phyloP scores from a whole-genome alignment of 1,140 invertebrate species.

The Drosophila bipectinata region DNA sequence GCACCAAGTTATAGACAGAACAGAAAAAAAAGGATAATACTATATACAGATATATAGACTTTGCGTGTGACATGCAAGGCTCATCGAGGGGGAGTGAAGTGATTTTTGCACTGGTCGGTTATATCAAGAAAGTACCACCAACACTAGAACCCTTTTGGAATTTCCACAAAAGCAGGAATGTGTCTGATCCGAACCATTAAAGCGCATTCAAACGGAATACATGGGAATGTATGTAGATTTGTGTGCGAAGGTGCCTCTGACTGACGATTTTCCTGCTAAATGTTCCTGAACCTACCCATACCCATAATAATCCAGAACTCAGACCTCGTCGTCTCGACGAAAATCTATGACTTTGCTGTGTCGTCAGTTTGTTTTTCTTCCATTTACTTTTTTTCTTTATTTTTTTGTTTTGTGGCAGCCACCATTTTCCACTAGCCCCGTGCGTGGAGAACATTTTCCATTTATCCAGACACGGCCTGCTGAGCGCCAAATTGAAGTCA shows the following conservation, averaged over 20 bases:
- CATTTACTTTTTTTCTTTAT: background rate
- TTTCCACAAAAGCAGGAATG: slow-evolving; percentile 1
- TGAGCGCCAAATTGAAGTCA: slow-evolving; percentile 60
- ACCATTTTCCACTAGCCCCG: slow-evolving; percentile 12
- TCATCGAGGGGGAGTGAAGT: slow-evolving; percentile 7
- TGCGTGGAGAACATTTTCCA: slow-evolving; percentile 23
- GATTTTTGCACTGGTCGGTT: background rate
- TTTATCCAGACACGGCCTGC: slow-evolving; percentile 23
- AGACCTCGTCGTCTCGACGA: slow-evolving; percentile 4
- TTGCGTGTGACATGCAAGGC: slow-evolving; percentile 75
- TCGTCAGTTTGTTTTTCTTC: slow-evolving; percentile 46
- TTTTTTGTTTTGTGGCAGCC: background rate
- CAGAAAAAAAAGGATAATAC: background rate
- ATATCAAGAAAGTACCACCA: slow-evolving; percentile 14
- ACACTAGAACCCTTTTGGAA: slow-evolving; percentile 12
- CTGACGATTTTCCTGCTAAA: slow-evolving; percentile 33
- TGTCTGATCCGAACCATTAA: slow-evolving; percentile 59
- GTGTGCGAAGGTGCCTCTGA: slow-evolving; percentile 3
- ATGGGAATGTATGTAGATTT: slow-evolving; percentile 20
- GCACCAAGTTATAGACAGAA: slow-evolving; percentile 33
- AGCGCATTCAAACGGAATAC: slow-evolving; percentile 60
- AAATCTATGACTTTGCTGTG: slow-evolving; percentile 62
- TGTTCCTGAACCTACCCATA: slow-evolving; percentile 47
- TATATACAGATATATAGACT: slow-evolving; percentile 15
- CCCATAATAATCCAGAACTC: background rate